Percentiles rank a stretch among this genome's conserved stretches.
Evolutionary conservation across 2,113 vertebrate species (phyloP).

Genomic region (Hippocampus abdominalis): DNA sequence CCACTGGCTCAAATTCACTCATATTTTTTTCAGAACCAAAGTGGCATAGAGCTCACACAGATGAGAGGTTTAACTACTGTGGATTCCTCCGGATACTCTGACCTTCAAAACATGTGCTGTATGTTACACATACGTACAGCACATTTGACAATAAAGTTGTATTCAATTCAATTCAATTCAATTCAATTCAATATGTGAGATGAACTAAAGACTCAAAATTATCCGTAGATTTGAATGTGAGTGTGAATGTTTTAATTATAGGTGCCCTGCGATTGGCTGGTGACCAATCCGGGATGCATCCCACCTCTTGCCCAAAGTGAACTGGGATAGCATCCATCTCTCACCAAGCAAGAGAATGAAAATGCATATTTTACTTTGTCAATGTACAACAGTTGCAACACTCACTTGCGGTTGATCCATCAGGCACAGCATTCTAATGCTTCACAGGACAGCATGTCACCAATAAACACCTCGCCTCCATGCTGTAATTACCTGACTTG

Average conservation of each 20-base stretch:
- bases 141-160: too few species aligned
- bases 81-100: neutral
- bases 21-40: neutral
- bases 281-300: too few species aligned
- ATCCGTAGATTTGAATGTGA: neutral
- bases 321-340: too few species aligned
- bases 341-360: too few species aligned
- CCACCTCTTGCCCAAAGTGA: too few species aligned
- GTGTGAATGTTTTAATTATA: too few species aligned
- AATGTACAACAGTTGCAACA: conserved; percentile 11
- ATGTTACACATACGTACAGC: too few species aligned
- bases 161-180: too few species aligned
- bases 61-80: neutral
- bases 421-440: conserved; percentile 37
- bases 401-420: neutral
- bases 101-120: too few species aligned
- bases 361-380: neutral
- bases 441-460: conserved; percentile 51
- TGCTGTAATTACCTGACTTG: conserved; percentile 52
- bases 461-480: conserved; percentile 57
- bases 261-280: too few species aligned
- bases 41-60: too few species aligned
- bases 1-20: conserved; percentile 7
- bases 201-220: neutral
- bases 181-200: too few species aligned